Base-by-base conservation (phyloP, 2,888 invertebrate species). In the Xanthorhoe designata region DNA sequence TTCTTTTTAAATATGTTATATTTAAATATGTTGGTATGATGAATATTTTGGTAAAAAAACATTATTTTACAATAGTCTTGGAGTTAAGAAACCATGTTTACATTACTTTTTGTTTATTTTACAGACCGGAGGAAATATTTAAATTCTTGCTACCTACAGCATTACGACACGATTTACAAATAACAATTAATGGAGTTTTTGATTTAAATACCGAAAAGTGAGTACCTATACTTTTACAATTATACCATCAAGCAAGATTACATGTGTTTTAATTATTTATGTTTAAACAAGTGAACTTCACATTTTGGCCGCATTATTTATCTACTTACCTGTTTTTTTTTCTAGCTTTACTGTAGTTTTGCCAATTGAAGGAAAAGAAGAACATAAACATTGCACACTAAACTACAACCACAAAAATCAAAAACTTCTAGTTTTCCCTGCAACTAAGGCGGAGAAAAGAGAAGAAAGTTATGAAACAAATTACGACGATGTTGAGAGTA, bases 191-290 rank as follows among this genome's bases (percentile, higher is more conserved):
- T 9, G 67, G 67, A 55, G 47, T 4, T 10, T 55, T 67, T 9
- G 19, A 63, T 38, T 24, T 56, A 47, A 19, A 55, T 19, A 38
- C 60, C 4, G 50, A 60, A 52, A 67, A 53, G 67, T 67, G 63
- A 67, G 66, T 59, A 18, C 15, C 10, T 17, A 18, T 24, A 15
- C 13, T 2, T 42, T 13, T 42, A 42, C 10, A 13, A 42, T 13
- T 2, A 32, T 6, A 32, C 32, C 32, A 32, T 32, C 32, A 32
- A 32, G n/a, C n/a, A n/a, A n/a, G 24, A 24, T 24, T 24, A 24
- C 24, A 3, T 24, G 24, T 24, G 5, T 24, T n/a, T n/a, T n/a
- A 24, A 24, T 24, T 4, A 32, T 32, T 32, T 32, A 32, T 32
- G 7, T 7, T 32, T 32, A 6, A 7, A 32, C 7, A 4, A 7